phyloP scores from a whole-genome alignment of 1,140 invertebrate species.

The Branchinecta lynchi region DNA sequence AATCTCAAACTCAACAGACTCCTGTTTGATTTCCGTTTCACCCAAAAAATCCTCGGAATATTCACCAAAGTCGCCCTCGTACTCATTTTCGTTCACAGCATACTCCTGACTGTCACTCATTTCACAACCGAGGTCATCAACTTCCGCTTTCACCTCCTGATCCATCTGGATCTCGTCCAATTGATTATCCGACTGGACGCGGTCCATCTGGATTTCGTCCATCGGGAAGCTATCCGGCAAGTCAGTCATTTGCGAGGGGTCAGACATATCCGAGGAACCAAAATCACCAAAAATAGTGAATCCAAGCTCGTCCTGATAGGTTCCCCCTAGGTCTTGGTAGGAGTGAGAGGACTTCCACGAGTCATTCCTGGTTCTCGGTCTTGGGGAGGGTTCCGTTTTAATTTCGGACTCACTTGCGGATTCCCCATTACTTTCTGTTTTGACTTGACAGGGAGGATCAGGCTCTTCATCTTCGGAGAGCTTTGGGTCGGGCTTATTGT shows the following conservation, averaged over 20 bases:
- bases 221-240: slow-evolving; percentile 1
- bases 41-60: too few relatives aligned
- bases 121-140: background rate
- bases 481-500: too few relatives aligned
- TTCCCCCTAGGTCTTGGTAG: background rate
- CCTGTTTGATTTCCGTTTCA: too few relatives aligned
- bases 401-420: too few relatives aligned
- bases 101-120: background rate
- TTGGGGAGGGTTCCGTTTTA: too few relatives aligned
- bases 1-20: slow-evolving; percentile 3
- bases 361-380: too few relatives aligned
- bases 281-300: background rate
- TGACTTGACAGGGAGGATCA: too few relatives aligned
- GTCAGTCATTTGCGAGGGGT: background rate
- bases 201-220: background rate
- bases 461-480: too few relatives aligned
- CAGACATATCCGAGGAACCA: background rate
- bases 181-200: background rate
- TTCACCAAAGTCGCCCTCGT: too few relatives aligned
- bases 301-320: background rate
- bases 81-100: background rate
- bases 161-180: background rate
- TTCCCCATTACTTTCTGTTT: too few relatives aligned
- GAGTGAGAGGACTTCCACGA: background rate
- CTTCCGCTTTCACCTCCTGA: background rate